Conservation (phyloP, 2,113 vertebrate genomes). For the Cyanoramphus novaezelandiae region DNA sequence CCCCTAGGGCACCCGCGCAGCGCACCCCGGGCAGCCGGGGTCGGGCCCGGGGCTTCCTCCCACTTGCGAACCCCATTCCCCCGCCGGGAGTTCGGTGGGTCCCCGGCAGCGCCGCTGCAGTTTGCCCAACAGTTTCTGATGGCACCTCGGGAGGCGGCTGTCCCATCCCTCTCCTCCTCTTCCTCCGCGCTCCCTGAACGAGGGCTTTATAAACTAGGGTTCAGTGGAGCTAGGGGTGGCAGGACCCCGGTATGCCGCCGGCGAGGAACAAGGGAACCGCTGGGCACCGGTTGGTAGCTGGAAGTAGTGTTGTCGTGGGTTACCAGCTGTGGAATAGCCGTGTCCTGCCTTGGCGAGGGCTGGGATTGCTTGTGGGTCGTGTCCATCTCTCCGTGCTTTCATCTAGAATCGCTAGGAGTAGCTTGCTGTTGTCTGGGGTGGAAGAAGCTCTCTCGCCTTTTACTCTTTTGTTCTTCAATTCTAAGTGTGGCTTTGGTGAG, state of each 20-base stretch:
- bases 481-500: neutral
- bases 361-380: neutral
- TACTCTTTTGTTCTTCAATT: neutral
- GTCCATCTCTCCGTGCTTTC: neutral
- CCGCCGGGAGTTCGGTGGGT: neutral
- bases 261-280: neutral
- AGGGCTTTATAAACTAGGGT: neutral
- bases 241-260: neutral
- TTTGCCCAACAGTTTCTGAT: neutral
- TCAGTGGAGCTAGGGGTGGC: neutral
- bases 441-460: neutral
- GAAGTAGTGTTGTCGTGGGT: neutral
- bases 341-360: neutral
- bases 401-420: neutral
- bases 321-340: neutral
- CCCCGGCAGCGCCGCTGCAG: neutral
- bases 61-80: neutral
- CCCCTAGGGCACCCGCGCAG: neutral
- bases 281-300: neutral
- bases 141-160: neutral
- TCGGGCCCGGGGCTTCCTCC: neutral
- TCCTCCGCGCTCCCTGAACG: neutral
- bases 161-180: slow-evolving; percentile 1
- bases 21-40: neutral
- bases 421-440: neutral